Base-by-base conservation (phyloP, 2,113 vertebrate genomes). In the Rattus rattus region DNA sequence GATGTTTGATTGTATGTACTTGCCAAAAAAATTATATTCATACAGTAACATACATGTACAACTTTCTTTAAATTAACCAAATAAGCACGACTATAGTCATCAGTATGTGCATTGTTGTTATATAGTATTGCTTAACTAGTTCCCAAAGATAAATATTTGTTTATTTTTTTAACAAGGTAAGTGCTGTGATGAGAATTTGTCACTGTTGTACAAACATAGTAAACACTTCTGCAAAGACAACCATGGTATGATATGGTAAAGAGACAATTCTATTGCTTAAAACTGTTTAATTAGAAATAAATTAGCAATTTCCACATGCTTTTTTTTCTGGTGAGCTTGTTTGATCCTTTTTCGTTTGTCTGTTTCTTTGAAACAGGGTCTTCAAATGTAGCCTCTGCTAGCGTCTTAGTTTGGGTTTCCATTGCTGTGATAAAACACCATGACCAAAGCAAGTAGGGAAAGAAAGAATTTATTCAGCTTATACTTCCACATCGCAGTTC, bases 51-150 rank as follows among this genome's bases (percentile, higher is more conserved):
- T n/a, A 83, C 33, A 39, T 49, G 54, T n/a, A 16, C 61, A 85
- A 22, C 1, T 89, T 77, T 94, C 14, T 56, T 59, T 85, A 61
- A 92, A 80, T 83, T 92, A 91, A 76, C 9, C 91, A 36, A 77
- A 79, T 47, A 89, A 93, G 33, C 56, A 94, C 92, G 69, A 63
- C 24, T 36, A 24, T 36, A 54, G 19, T 9, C 30, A 65, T 56
- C 88, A 52, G 67, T 69, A 47, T 54, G 49, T 59, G 1, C 69
- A 49, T 54, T 59, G 4, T 9, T 73, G 4, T 67, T 95, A 8
- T 26, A 76, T 47, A 30, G 5, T 47, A 70, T 76, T 92, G 61
- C 16, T 91, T 92, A 56, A 63, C 8, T 30, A 85, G 33, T 73
- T 92, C 49, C 33, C 56, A 61, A 6, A n/a, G 20, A 89, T 70